Conservation (phyloP, 1,140 invertebrate species). For the Lerema accius region DNA sequence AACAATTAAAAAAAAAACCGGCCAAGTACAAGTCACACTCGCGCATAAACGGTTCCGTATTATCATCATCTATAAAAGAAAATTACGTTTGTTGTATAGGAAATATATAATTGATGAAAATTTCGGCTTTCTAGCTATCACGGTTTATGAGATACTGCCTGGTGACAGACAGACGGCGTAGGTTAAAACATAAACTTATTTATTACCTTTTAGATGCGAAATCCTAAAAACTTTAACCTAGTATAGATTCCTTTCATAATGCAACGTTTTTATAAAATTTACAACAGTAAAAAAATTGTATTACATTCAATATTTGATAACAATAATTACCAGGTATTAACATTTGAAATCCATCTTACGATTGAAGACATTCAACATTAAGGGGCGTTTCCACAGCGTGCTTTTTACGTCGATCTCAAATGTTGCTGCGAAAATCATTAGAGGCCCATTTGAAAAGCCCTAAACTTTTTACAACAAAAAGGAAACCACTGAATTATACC, state of each 20-base stretch:
- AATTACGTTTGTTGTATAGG: no score
- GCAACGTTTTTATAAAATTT: background rate
- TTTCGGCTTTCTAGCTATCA: no score
- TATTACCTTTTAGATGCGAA: no score
- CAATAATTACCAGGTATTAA: slow-evolving; percentile 18
- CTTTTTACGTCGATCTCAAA: slow-evolving; percentile 23
- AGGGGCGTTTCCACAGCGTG: slow-evolving; percentile 12
- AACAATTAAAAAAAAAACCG: no score
- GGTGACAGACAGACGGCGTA: no score
- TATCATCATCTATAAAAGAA: no score
- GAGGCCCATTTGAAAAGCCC: slow-evolving; percentile 28
- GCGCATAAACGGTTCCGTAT: no score
- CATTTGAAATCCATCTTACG: slow-evolving; percentile 20
- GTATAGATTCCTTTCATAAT: background rate
- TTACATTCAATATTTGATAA: slow-evolving; percentile 14
- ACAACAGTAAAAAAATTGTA: background rate
- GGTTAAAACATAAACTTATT: no score
- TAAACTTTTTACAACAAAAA: slow-evolving; percentile 32
- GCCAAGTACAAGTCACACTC: no score
- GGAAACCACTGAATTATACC: slow-evolving; percentile 33
- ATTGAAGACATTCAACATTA: slow-evolving; percentile 14
- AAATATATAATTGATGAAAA: no score
- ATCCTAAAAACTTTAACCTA: no score
- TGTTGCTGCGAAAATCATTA: slow-evolving; percentile 28
- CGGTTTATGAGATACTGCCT: no score